Evolutionary conservation across 2,113 vertebrate species (phyloP).

Genomic region (Montifringilla adamsi): DNA sequence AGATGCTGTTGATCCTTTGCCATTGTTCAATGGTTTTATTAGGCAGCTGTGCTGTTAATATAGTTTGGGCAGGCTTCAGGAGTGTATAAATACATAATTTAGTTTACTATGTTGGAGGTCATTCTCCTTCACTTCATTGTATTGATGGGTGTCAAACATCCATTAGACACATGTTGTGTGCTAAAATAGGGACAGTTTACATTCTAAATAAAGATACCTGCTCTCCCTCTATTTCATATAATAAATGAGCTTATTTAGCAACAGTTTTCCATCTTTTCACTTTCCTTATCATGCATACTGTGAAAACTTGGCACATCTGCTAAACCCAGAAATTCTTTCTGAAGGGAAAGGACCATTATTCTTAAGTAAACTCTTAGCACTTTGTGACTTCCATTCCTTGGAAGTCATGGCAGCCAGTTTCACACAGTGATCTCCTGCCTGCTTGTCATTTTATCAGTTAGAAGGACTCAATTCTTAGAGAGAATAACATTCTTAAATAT

Average conservation of each 20-base stretch:
- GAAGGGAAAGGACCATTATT: not conserved
- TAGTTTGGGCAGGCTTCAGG: not conserved
- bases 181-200: not conserved
- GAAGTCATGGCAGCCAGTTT: not conserved
- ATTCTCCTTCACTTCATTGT: not conserved
- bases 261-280: not conserved
- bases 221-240: not conserved
- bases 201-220: not conserved
- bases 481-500: not conserved
- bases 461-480: not conserved
- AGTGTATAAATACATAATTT: not conserved
- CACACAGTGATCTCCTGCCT: not conserved
- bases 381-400: not conserved
- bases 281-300: not conserved
- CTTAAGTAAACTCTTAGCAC: not conserved
- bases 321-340: not conserved
- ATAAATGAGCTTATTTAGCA: not conserved
- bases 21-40: not conserved
- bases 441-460: not conserved
- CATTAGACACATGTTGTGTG: fast-evolving
- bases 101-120: not conserved
- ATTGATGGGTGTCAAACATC: not conserved
- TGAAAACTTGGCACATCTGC: not conserved
- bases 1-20: not conserved
- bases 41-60: not conserved